Conservation (phyloP, 2,113 vertebrate species). For the Sapajus apella region DNA sequence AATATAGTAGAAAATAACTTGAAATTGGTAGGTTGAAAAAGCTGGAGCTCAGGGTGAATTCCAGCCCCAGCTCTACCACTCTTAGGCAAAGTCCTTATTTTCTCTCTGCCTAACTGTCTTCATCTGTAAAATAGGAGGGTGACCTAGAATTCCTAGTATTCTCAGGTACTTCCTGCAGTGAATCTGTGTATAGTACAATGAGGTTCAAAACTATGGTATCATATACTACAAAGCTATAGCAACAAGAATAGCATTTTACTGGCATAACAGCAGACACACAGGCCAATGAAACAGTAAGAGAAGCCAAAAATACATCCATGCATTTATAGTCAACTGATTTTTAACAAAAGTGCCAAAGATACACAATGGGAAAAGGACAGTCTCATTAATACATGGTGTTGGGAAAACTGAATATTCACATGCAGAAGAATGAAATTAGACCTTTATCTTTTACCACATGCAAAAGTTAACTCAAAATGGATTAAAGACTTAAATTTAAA, state of each 20-base stretch:
- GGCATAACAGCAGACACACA: not conserved
- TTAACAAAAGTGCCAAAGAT: not conserved
- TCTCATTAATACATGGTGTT: not conserved
- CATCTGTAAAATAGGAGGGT: not conserved
- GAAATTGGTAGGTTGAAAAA: not conserved
- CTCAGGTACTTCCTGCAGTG: not conserved
- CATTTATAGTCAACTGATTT: not conserved
- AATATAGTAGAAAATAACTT: not conserved
- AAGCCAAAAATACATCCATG: not conserved
- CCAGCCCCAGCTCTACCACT: not conserved
- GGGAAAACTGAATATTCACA: not conserved
- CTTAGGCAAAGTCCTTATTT: not conserved
- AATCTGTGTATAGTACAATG: not conserved
- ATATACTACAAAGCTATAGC: not conserved
- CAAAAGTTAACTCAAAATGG: not conserved
- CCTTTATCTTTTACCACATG: not conserved
- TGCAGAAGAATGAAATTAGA: not conserved
- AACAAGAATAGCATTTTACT: not conserved
- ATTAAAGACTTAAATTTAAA: not conserved
- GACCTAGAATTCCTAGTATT: not conserved
- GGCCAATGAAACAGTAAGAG: not conserved
- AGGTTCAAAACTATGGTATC: not conserved
- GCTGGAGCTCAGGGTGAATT: not conserved
- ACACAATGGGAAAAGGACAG: not conserved
- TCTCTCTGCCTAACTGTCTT: not conserved